Conservation (phyloP, 2,113 vertebrate species). For the Cebus imitator region DNA sequence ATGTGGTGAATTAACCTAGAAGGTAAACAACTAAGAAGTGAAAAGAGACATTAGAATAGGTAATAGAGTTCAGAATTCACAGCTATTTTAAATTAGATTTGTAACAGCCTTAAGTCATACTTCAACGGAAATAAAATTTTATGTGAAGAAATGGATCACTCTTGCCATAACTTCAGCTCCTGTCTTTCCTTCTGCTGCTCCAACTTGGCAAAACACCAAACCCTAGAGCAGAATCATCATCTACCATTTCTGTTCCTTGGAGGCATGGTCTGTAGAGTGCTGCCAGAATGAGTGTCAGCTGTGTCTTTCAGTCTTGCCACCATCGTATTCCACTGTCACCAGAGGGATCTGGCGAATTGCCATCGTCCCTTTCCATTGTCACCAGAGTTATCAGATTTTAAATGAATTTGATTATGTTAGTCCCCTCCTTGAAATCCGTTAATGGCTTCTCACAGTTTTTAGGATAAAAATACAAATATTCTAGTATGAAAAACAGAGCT, state of each 20-base stretch:
- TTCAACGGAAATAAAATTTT: neutral
- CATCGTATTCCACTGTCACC: neutral
- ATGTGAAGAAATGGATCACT: neutral
- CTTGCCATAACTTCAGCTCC: neutral
- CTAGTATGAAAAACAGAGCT: neutral
- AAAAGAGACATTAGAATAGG: neutral
- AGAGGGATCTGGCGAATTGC: neutral
- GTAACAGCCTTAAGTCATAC: neutral
- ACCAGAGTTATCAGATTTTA: neutral
- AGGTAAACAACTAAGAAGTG: neutral
- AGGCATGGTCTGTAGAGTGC: neutral
- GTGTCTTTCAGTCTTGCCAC: neutral
- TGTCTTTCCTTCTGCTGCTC: neutral
- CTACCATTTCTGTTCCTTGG: neutral
- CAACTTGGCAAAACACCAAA: neutral
- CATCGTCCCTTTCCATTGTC: neutral
- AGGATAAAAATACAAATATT: neutral
- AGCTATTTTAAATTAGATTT: conserved; percentile 26
- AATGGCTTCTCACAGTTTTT: neutral
- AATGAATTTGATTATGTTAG: neutral
- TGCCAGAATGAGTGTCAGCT: neutral
- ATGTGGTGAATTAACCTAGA: conserved; percentile 30
- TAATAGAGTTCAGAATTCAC: neutral
- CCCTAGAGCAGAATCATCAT: neutral
- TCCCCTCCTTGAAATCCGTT: neutral